These are phyloP conservation scores for Spodoptera litura DNA, from an alignment of 1,140 invertebrate genomes.

Conservation along the genomic window DNA sequence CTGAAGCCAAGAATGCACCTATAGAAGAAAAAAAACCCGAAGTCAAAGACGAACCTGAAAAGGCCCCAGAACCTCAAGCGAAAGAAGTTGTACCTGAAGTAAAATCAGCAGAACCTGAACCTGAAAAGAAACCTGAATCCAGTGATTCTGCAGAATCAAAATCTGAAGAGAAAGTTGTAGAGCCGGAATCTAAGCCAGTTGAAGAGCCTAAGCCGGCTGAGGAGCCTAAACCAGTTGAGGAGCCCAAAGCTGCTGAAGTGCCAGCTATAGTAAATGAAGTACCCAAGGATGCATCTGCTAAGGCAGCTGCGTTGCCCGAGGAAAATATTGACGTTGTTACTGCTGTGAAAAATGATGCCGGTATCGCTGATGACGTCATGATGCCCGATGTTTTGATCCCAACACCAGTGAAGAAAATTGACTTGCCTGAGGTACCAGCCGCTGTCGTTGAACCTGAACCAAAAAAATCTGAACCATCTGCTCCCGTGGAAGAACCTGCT, in stretches of 20 bases:
- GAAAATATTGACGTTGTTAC: conserved; percentile 72
- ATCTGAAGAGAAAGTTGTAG: conserved; percentile 52
- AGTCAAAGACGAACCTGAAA: conserved; percentile 51
- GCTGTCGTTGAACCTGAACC: conserved; percentile 53
- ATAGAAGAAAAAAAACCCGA: conserved; percentile 63
- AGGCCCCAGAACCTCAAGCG: conserved; percentile 52
- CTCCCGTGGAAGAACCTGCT: conserved; percentile 57
- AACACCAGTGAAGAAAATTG: conserved; percentile 59
- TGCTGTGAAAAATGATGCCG: conserved; percentile 66
- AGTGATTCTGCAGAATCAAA: conserved; percentile 56
- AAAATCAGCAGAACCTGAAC: conserved; percentile 43
- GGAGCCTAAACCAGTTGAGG: conserved; percentile 56
- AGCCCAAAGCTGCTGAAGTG: conserved; percentile 62
- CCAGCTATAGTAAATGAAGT: conserved; percentile 75
- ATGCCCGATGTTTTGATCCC: conserved; percentile 68
- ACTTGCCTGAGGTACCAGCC: conserved; percentile 46
- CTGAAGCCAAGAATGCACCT: conserved; percentile 57
- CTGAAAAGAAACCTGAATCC: conserved; percentile 43
- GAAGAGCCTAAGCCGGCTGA: conserved; percentile 57
- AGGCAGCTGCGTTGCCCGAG: conserved; percentile 62
- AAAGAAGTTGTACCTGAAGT: conserved; percentile 49
- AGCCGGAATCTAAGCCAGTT: conserved; percentile 44
- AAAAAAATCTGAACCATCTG: conserved; percentile 50
- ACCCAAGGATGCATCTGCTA: conserved; percentile 61
- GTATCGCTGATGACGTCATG: conserved; percentile 71